Base-by-base conservation (phyloP, 2,888 invertebrate species). In the Acrobeloides nanus region DNA sequence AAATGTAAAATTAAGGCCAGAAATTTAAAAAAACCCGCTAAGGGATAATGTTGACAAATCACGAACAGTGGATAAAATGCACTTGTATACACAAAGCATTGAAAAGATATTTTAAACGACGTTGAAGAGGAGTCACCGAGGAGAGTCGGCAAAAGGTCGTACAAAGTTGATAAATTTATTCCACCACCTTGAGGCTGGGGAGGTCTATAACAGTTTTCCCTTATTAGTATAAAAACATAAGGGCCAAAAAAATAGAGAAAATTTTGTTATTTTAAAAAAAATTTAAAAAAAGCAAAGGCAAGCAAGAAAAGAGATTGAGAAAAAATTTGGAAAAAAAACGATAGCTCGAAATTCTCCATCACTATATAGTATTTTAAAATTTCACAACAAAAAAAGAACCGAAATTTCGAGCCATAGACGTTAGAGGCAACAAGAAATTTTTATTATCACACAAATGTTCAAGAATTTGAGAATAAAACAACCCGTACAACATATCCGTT, bases 141-240 rank as follows among this genome's bases (percentile, higher is more conserved):
- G 5, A 38, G 12, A 34, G 5, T 7, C 10, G 20, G 17, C 20
- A 15, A 23, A 10, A 6, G 47, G 47, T 17, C 33, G 47, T n/a
- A 47, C 47, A 6, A 47, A 31, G 49, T 47, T 18, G 24, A 47
- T 33, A 27, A 47, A 47, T 20, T 51, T 51, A n/a, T 47, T 50
- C 47, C 47, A 47, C 35, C 31, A 47, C n/a, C 47, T 35, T 18
- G 33, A 35, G 7, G 31, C 15, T 10, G 34, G 20, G 12, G 42
- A 23, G 12, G 35, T 29, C 21, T 43, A 38, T 26, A 15, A 24
- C 20, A 7, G 38, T 12, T 7, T 26, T 38, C 24, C 21, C 25
- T 20, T 23, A 39, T 38, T 43, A 42, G 35, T 39, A 43, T 41
- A 8, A 38, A 38, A 20, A 51, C 24, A 25, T 38, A 33, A 6